Base-by-base conservation (phyloP, 2,113 vertebrate species). In the Gracilinanus agilis region DNA sequence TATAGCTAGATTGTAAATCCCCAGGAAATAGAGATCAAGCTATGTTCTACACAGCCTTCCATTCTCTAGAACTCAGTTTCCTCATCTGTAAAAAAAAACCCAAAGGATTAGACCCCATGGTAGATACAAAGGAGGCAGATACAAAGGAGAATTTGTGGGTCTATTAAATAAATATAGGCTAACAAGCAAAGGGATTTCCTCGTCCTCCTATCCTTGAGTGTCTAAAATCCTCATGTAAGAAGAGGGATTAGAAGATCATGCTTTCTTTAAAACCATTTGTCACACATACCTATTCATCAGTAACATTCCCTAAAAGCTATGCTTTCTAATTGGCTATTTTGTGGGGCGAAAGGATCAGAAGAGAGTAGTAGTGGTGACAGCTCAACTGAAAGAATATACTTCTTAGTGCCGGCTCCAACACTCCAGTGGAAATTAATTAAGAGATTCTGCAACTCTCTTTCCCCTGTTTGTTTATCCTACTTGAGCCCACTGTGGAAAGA, bases 371-470 rank as follows among this genome's bases (percentile, higher is more conserved):
- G 16, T 0, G 1, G 88, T 53, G 8, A 9, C 11, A 24, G 21
- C 2, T 1, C 10, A 25, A 83, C 19, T 83, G n/a, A 54, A 25
- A 6, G n/a, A 1, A 19, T 24, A 12, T 1, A 23, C 9, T 2
- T n/a, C 0, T 0, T n/a, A 0, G 0, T 24, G 94, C 4, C 13
- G 9, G 44, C 49, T 29, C 9, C 9, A 10, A 27, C 13, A 53
- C 88, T 91, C 90, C 3, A 3, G 67, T 13, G 90, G 25, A 95
- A 93, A 88, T 24, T 29, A 11, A 88, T 95, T 93, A 55, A 55
- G 90, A 92, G 92, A 56, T 90, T 94, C 95, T 88, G 27, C 13
- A n/a, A 23, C 40, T 90, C 83, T 3, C 94, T 94, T 56, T 91
- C 54, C 67, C 19, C 1, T 12, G 27, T 88, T 95, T 1, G 11